A percentile compares a stretch with the other conserved stretches of the same genome.
phyloP scores from a whole-genome alignment of 2,113 vertebrate species.

The Cairina moschata region DNA sequence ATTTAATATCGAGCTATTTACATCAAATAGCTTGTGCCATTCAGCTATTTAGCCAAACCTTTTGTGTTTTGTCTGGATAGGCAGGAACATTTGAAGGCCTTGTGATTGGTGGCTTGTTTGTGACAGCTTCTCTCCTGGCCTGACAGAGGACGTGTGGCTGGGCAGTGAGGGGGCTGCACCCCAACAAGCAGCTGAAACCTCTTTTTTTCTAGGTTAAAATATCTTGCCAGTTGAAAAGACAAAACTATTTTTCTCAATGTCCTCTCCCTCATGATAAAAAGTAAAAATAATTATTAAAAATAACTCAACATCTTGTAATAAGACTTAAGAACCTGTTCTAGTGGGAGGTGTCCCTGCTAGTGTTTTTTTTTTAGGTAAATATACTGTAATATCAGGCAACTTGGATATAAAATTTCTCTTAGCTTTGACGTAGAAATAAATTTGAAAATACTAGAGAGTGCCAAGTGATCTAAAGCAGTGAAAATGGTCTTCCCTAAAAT shows the following conservation, averaged over 20 bases:
- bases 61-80: background rate
- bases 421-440: background rate
- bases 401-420: background rate
- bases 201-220: background rate
- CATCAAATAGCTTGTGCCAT: background rate
- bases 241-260: background rate
- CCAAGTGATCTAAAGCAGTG: background rate
- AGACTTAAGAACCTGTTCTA: background rate
- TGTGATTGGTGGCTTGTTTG: accelerated
- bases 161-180: accelerated
- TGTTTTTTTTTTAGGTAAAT: background rate
- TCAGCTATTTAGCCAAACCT: background rate
- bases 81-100: accelerated
- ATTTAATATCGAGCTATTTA: background rate
- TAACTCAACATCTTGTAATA: background rate
- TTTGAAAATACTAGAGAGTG: background rate
- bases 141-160: background rate
- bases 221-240: background rate
- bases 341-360: too few species aligned
- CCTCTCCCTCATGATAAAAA: background rate
- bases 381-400: background rate
- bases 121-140: background rate
- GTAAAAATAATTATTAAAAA: background rate
- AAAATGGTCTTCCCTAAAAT: background rate
- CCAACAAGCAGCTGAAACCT: background rate